Conservation (phyloP, 2,797 vertebrate species). For the Lophotriccus pileatus region DNA sequence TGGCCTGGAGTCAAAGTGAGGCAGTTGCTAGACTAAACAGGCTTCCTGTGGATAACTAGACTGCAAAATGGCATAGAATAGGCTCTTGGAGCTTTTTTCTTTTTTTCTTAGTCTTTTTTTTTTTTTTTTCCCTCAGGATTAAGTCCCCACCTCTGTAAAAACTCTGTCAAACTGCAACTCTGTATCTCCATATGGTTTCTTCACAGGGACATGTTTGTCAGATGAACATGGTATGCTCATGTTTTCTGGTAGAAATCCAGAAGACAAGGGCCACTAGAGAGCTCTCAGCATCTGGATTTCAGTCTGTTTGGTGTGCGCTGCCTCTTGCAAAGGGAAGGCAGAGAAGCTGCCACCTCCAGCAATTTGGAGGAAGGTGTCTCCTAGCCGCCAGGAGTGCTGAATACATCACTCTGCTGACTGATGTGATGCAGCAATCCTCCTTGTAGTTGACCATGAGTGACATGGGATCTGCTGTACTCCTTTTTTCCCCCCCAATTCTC, state of each 20-base stretch:
- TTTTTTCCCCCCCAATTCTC: not conserved
- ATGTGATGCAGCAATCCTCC: not conserved
- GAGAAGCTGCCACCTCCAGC: not conserved
- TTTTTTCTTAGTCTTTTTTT: not conserved
- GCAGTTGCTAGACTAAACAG: not conserved
- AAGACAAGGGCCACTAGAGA: not conserved
- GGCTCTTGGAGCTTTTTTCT: not conserved
- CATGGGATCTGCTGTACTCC: not conserved
- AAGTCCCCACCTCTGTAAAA: not conserved
- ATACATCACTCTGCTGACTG: not conserved
- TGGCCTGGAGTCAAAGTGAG: not conserved
- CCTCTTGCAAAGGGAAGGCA: not conserved
- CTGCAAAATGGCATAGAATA: not conserved
- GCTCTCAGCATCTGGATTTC: not conserved
- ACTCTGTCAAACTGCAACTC: not conserved
- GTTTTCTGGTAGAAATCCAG: not conserved
- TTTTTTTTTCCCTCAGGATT: not conserved
- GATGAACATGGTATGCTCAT: not conserved
- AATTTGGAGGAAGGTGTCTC: not conserved
- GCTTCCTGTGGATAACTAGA: not conserved
- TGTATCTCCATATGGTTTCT: not conserved
- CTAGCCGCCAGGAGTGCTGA: not conserved
- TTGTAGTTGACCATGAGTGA: not conserved
- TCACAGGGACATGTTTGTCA: not conserved
- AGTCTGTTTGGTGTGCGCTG: not conserved